Evolutionary conservation across 1,140 invertebrate species (phyloP).

Genomic region (Thalassaphorura encarpata): DNA sequence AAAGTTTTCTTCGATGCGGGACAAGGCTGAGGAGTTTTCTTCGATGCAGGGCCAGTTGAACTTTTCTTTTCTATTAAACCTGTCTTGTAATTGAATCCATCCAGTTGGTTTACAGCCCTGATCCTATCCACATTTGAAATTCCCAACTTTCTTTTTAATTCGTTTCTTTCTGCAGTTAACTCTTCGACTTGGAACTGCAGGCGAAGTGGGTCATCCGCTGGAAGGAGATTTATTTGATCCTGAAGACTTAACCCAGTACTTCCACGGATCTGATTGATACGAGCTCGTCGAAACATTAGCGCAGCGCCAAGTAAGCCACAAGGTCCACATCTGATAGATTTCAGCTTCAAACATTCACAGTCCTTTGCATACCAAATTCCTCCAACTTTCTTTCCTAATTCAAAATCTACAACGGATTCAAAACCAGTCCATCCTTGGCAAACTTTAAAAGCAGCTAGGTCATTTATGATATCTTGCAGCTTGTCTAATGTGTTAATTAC

Average conservation of each 20-base stretch:
- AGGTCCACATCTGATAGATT: slow-evolving; percentile 3
- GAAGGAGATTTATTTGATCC: slow-evolving; percentile 7
- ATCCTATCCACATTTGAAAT: neutral
- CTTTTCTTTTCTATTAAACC: slow-evolving; percentile 2
- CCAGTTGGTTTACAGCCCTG: too few relatives aligned
- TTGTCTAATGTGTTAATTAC: neutral
- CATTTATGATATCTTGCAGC: slow-evolving; percentile 18
- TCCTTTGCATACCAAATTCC: slow-evolving; percentile 15
- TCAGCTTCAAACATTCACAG: slow-evolving; percentile 11
- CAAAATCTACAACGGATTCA: neutral
- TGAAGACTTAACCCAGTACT: neutral
- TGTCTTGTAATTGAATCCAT: too few relatives aligned
- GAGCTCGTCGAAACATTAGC: neutral
- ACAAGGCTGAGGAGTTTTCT: neutral
- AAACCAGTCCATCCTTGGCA: slow-evolving; percentile 17
- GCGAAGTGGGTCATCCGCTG: slow-evolving; percentile 9
- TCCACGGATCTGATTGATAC: slow-evolving; percentile 1
- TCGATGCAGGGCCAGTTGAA: too few relatives aligned
- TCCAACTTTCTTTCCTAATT: slow-evolving; percentile 11
- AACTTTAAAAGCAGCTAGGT: slow-evolving; percentile 13
- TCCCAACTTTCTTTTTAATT: slow-evolving; percentile 1
- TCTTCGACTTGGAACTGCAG: slow-evolving; percentile 13
- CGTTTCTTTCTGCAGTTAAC: neutral
- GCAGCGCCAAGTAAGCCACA: slow-evolving; percentile 4
- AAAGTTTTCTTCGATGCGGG: neutral